Percentiles rank a stretch among this genome's conserved stretches.
Conservation (phyloP, 1,140 invertebrate species). For the Anastrepha obliqua region DNA sequence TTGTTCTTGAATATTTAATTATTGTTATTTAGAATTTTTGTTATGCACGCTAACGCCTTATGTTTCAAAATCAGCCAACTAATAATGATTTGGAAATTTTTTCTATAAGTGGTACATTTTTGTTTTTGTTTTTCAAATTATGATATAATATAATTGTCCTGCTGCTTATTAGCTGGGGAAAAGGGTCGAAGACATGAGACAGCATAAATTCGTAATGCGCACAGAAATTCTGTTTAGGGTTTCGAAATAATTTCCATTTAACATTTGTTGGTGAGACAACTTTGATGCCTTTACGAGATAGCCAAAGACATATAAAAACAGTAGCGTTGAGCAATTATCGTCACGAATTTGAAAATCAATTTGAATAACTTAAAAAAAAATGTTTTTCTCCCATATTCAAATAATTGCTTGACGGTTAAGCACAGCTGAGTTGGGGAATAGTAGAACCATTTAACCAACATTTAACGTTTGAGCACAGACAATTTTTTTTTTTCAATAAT, state of each 20-base stretch:
- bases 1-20: not conserved
- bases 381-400: not conserved
- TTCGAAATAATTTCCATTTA: constrained; percentile 40
- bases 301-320: not conserved
- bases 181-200: not conserved
- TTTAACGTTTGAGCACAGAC: not conserved
- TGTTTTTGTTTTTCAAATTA: not conserved
- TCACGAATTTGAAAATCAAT: constrained; percentile 42
- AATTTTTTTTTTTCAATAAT: not conserved
- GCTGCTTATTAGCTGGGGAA: not conserved
- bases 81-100: not conserved
- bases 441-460: constrained; percentile 27
- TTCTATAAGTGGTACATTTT: not conserved
- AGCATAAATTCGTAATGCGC: constrained; percentile 24
- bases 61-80: constrained; percentile 18
- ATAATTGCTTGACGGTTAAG: not conserved
- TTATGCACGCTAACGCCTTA: not conserved
- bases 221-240: not conserved
- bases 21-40: not conserved
- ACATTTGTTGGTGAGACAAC: not conserved
- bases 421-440: not conserved
- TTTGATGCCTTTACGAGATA: constrained; percentile 11
- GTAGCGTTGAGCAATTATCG: constrained; percentile 26
- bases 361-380: not conserved
- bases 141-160: constrained; percentile 37